Base-by-base conservation (phyloP, 2,797 vertebrate species). In the Sphenodon punctatus region DNA sequence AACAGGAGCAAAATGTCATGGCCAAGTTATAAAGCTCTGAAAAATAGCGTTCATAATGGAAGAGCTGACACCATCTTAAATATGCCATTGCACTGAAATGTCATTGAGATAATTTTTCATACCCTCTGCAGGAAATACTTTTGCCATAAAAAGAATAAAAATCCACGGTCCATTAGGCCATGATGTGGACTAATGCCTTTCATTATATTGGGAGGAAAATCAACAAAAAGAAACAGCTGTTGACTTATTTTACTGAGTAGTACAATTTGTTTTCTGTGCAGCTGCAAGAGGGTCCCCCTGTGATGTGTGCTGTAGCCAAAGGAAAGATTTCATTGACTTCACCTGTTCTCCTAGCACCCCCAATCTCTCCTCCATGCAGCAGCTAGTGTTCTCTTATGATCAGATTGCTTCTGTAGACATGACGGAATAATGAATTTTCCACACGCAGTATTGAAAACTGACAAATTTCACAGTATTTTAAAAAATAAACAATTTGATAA, bases 21-120 rank as follows among this genome's bases (percentile, higher is more conserved):
- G 41, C 22, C 63, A 82, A 48, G 51, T 71, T 71, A 36, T 84
- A 91, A 90, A 84, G 71, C 39, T 69, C 4, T 84, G 86, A 69
- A 65, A 87, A 89, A 69, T 4, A 38, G 69, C 60, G 39, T 75
- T 91, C 88, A 1, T 73, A 53, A 69, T 69, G 76, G 71, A 75
- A 88, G 61, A 80, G 70, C 45, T 2, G 6, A 75, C 34, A 83
- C 55, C 65, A 36, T 48, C 16, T 78, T 70, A 84, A 85, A 85
- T 41, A 36, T 58, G 63, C 56, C 58, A 12, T 64, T 65, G 81
- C 64, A 60, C 69, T 71, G 79, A 69, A 82, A 78, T 23, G 82
- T 64, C 67, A 74, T 53, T 25, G 46, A 60, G 74, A 63, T 63
- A 41, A 77, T 75, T 90, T 90, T 88, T 84, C 63, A 41, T 14